Evolutionary conservation across 2,888 invertebrate genomes (phyloP).

Genomic region (Byasa hedistus): DNA sequence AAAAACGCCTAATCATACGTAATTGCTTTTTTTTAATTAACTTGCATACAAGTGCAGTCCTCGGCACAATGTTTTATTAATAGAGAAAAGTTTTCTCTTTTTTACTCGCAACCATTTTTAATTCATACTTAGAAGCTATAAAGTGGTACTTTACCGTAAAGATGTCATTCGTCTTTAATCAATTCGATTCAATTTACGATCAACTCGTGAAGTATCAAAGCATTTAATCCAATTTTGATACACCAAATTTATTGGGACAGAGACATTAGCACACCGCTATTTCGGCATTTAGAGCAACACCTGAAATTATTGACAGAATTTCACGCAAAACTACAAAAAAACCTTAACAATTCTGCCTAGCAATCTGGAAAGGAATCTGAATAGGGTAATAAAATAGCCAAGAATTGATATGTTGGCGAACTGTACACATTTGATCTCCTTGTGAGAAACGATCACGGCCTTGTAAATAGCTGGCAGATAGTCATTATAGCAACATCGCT

Average conservation of each 20-base stretch:
- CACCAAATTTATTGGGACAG: not conserved
- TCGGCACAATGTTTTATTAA: not conserved
- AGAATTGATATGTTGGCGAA: constrained; percentile 30
- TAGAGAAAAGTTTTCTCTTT: not conserved
- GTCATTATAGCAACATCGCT: constrained; percentile 62
- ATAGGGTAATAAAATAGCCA: not conserved
- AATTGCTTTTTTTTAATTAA: not conserved
- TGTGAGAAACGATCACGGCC: constrained; percentile 59
- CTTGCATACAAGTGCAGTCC: not conserved
- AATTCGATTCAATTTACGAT: not conserved
- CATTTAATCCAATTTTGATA: not conserved
- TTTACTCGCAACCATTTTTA: not conserved
- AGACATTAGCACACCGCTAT: too few species aligned
- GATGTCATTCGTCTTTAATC: not conserved
- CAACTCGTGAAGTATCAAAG: not conserved
- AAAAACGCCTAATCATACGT: not conserved
- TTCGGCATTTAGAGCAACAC: not conserved
- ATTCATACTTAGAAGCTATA: too few species aligned
- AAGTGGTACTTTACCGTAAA: not conserved
- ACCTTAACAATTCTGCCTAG: too few species aligned
- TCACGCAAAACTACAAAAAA: not conserved
- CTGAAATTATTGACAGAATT: not conserved
- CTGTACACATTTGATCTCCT: constrained; percentile 36
- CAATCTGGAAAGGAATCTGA: not conserved
- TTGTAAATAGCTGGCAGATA: constrained; percentile 61